Percentiles rank a stretch among this genome's conserved stretches.
Conservation (phyloP, 2,113 vertebrate species). For the Tetrao urogallus region DNA sequence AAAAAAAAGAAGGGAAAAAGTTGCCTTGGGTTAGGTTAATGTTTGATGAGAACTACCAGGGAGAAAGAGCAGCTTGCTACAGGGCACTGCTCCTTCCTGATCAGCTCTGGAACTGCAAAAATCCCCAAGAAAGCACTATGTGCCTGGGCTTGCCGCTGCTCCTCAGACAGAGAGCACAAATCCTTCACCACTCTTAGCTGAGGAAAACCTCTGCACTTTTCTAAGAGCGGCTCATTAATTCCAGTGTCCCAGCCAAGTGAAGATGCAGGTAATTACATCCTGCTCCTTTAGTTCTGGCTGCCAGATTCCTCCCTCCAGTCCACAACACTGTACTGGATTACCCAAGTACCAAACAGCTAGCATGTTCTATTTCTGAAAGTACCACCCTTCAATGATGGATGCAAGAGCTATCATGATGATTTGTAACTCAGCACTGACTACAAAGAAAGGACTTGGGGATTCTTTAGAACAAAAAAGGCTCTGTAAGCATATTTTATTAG, state of each 20-base stretch:
- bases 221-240: neutral
- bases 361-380: neutral
- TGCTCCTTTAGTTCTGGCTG: neutral
- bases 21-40: slow-evolving; percentile 13
- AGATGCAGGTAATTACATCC: neutral
- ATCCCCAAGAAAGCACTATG: neutral
- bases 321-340: neutral
- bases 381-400: rapidly evolving
- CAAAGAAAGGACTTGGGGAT: neutral
- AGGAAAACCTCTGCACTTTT: neutral
- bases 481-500: neutral
- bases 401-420: neutral
- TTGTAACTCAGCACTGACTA: neutral
- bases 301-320: neutral
- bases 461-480: neutral
- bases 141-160: neutral
- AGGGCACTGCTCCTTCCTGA: neutral
- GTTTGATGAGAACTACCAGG: neutral
- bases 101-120: neutral
- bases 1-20: neutral
- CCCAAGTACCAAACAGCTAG: neutral
- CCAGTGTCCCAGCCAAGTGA: neutral
- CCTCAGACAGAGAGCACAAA: neutral
- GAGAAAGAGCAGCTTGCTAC: neutral
- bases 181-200: neutral